Conservation (phyloP, 2,797 vertebrate species). For the Coracias cyanogaster region DNA sequence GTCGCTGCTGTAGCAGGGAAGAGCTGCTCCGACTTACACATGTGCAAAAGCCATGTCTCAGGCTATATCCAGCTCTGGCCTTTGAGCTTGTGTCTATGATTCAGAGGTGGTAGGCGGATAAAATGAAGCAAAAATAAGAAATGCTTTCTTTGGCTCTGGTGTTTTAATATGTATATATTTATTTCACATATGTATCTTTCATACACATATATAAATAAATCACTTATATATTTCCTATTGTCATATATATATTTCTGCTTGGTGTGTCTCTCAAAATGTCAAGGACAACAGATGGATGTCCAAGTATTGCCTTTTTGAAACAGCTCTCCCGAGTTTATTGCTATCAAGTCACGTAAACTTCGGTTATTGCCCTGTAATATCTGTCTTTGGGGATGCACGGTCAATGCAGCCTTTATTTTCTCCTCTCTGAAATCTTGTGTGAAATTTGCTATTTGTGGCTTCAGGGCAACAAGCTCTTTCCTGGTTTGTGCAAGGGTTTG, state of each 20-base stretch:
- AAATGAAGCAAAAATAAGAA: background rate
- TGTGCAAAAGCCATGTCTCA: background rate
- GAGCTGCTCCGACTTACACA: background rate
- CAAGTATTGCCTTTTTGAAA: background rate
- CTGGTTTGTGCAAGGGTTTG: background rate
- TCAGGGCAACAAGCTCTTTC: background rate
- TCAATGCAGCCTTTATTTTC: background rate
- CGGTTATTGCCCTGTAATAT: background rate
- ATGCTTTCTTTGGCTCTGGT: background rate
- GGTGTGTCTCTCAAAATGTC: background rate
- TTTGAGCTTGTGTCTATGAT: background rate
- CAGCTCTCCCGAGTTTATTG: background rate
- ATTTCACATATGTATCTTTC: background rate
- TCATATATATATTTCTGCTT: background rate
- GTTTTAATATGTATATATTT: background rate
- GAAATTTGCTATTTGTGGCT: slow-evolving; percentile 4
- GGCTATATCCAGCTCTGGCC: background rate
- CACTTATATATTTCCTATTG: background rate
- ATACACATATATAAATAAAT: background rate
- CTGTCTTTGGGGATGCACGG: background rate
- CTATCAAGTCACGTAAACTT: background rate
- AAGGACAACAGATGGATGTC: background rate
- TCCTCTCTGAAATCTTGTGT: background rate
- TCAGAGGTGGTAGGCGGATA: background rate
- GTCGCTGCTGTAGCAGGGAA: background rate